Conservation (phyloP, 2,113 vertebrate genomes). For the Dunckerocampus dactyliophorus region DNA sequence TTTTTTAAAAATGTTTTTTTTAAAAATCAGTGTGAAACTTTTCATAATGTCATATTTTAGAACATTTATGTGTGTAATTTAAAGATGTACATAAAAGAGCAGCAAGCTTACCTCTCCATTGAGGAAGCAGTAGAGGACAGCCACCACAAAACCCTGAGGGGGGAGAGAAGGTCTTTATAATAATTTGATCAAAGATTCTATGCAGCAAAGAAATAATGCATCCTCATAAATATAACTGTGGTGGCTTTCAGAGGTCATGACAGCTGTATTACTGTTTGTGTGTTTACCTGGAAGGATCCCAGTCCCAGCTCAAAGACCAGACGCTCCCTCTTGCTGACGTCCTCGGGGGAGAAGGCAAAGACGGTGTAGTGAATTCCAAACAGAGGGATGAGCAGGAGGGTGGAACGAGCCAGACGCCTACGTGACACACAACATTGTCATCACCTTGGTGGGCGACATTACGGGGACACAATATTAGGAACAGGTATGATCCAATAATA, state of each 20-base stretch:
- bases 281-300: conserved; percentile 93
- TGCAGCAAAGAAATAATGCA: neutral
- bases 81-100: neutral
- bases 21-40: too few relatives aligned
- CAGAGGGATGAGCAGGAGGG: conserved; percentile 92
- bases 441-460: too few relatives aligned
- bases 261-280: too few relatives aligned
- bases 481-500: neutral
- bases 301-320: conserved; percentile 95
- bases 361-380: conserved; percentile 99
- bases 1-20: too few relatives aligned
- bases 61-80: neutral
- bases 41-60: neutral
- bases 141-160: conserved; percentile 91
- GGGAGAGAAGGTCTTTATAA: conserved; percentile 4
- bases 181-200: neutral
- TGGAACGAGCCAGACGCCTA: conserved; percentile 93
- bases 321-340: conserved; percentile 91
- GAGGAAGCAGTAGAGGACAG: conserved; percentile 96
- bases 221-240: too few relatives aligned
- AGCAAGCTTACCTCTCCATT: conserved; percentile 89
- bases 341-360: conserved; percentile 96
- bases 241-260: neutral
- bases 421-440: conserved; percentile 24
- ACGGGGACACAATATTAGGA: conserved; percentile 31